A percentile compares a stretch with the other conserved stretches of the same genome.
Conservation (phyloP, 2,113 vertebrate species). For the Rhabdomys dilectus region DNA sequence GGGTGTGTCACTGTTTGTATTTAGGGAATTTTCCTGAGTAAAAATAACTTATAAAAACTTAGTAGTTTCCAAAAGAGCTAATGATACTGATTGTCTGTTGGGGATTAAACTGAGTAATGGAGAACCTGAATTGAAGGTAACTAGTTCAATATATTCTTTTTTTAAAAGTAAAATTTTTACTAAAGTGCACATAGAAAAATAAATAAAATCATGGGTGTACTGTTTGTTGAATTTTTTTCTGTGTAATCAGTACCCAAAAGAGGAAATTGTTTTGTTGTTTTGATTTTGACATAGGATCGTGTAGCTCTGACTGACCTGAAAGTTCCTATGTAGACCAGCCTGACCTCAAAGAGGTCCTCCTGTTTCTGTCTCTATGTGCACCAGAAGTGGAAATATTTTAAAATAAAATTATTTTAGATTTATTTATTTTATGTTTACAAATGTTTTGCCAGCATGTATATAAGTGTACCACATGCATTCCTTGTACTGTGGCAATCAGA, state of each 20-base stretch:
- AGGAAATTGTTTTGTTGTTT: background rate
- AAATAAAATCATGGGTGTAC: background rate
- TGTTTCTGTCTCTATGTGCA: background rate
- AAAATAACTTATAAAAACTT: conserved; percentile 5
- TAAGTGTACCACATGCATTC: background rate
- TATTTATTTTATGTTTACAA: background rate
- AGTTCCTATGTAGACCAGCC: background rate
- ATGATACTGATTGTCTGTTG: background rate
- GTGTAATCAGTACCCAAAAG: background rate
- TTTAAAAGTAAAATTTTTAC: background rate
- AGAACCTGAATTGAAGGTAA: background rate
- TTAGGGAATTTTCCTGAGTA: background rate
- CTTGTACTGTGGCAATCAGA: background rate
- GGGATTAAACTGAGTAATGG: background rate
- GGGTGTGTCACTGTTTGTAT: background rate
- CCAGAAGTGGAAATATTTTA: background rate
- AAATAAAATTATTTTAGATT: background rate
- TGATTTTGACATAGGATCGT: background rate
- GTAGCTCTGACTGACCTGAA: background rate
- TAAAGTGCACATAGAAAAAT: background rate
- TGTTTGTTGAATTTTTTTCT: background rate
- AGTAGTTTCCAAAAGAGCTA: background rate
- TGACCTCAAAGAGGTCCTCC: background rate
- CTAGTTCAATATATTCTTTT: background rate
- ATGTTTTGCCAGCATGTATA: background rate